A percentile compares a stretch with the other conserved stretches of the same genome.
Conservation (phyloP, 2,797 vertebrate genomes). For the Diplodus sargus region DNA sequence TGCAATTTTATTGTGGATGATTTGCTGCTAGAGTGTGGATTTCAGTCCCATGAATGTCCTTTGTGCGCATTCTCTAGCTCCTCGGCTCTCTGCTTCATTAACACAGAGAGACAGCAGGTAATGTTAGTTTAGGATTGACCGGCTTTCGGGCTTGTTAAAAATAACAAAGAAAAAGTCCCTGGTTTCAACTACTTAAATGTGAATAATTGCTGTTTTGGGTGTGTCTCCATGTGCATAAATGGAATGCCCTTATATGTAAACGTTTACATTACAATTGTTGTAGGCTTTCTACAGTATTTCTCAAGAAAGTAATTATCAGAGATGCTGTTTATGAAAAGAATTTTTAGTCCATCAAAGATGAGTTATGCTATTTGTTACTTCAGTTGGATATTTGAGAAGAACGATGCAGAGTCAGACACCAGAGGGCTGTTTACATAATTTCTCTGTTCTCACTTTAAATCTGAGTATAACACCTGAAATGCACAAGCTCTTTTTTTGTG, state of each 20-base stretch:
- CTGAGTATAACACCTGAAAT: background rate
- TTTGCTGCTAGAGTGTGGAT: too few species aligned
- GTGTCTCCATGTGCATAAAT: background rate
- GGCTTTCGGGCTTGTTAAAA: too few species aligned
- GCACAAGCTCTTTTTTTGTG: too few species aligned
- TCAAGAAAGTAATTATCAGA: background rate
- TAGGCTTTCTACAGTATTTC: background rate
- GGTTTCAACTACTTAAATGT: background rate
- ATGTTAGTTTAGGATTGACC: too few species aligned
- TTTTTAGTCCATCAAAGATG: background rate
- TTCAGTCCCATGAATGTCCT: too few species aligned
- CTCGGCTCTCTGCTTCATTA: too few species aligned
- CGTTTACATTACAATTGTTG: background rate
- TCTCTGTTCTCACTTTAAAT: background rate
- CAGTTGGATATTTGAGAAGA: too few species aligned
- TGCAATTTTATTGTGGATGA: too few species aligned
- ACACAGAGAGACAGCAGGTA: too few species aligned
- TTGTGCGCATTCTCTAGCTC: too few species aligned
- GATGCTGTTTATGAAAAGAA: background rate
- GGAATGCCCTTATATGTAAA: background rate
- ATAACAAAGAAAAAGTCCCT: background rate
- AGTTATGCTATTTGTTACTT: background rate
- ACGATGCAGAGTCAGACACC: background rate
- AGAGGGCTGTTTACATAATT: background rate
- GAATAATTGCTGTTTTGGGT: background rate